Conservation (phyloP, 2,888 invertebrate genomes). For the Acanthococcus lagerstroemiae region DNA sequence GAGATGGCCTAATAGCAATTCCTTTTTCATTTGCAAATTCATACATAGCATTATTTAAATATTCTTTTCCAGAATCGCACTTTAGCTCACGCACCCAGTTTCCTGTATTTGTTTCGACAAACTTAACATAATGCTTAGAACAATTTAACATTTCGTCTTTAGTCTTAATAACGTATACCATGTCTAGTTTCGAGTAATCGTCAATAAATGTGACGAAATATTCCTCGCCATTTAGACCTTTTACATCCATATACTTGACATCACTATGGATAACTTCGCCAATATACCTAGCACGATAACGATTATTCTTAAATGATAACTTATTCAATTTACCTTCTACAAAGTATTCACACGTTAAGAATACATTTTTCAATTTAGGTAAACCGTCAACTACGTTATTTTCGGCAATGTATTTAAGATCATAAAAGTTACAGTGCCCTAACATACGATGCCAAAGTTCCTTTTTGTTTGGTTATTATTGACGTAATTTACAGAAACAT, state of each 20-base stretch:
- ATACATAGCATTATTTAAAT: slow-evolving; percentile 31
- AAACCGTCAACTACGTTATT: background rate
- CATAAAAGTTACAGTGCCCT: background rate
- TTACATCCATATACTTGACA: slow-evolving; percentile 3
- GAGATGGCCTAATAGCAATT: too few species aligned
- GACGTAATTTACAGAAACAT: background rate
- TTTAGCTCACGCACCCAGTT: background rate
- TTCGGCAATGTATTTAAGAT: background rate
- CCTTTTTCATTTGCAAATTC: slow-evolving; percentile 26
- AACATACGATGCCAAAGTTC: background rate
- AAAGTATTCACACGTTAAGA: background rate
- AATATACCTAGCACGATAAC: background rate
- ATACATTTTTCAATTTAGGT: background rate
- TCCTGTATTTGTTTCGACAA: background rate
- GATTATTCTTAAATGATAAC: background rate
- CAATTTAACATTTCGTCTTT: background rate
- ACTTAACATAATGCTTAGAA: background rate
- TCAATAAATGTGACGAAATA: slow-evolving; percentile 35
- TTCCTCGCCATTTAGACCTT: slow-evolving; percentile 33
- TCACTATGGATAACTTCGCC: background rate
- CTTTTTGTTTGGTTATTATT: background rate
- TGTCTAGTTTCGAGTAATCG: slow-evolving; percentile 34
- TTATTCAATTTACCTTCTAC: background rate
- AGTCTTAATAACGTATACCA: slow-evolving; percentile 32
- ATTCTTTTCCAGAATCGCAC: slow-evolving; percentile 30